A percentile compares a stretch with the other conserved stretches of the same genome.
phyloP scores from a whole-genome alignment of 2,797 vertebrate genomes.

The Esox lucius region DNA sequence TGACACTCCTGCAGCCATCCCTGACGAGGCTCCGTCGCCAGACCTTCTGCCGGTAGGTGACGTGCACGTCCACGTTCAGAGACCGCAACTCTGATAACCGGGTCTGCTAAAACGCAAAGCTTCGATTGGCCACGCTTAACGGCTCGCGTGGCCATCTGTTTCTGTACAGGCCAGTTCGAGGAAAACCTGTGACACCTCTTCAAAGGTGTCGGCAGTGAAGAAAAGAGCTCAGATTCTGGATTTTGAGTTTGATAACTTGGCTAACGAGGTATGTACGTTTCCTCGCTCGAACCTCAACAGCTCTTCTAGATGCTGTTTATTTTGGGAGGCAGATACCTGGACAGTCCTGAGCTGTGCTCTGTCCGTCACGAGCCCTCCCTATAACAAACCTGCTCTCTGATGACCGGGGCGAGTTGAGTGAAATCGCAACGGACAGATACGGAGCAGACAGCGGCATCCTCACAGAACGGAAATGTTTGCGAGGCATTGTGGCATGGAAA shows the following conservation, averaged over 20 bases:
- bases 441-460: slow-evolving; percentile 80
- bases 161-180: slow-evolving; percentile 21
- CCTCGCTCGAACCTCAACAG: neutral
- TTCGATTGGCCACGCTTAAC: neutral
- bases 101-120: neutral
- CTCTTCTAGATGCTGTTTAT: neutral
- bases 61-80: neutral
- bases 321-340: slow-evolving; percentile 90
- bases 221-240: slow-evolving; percentile 46
- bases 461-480: neutral
- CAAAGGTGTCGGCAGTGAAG: slow-evolving; percentile 23
- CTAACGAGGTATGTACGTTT: slow-evolving; percentile 40
- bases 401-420: slow-evolving; percentile 94
- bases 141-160: neutral
- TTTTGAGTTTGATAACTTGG: slow-evolving; percentile 55
- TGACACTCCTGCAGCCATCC: slow-evolving; percentile 18
- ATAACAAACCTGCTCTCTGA: slow-evolving; percentile 91
- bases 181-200: slow-evolving; percentile 13
- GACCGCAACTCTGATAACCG: too few relatives aligned
- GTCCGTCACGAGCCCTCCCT: slow-evolving; percentile 86
- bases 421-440: slow-evolving; percentile 99
- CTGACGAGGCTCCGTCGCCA: slow-evolving; percentile 7
- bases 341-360: slow-evolving; percentile 77
- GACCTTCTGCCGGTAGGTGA: slow-evolving; percentile 16
- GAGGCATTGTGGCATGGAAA: neutral